These are phyloP conservation scores for Hoplostethus atlanticus DNA, from an alignment of 2,797 vertebrate species.

Conservation along the genomic window DNA sequence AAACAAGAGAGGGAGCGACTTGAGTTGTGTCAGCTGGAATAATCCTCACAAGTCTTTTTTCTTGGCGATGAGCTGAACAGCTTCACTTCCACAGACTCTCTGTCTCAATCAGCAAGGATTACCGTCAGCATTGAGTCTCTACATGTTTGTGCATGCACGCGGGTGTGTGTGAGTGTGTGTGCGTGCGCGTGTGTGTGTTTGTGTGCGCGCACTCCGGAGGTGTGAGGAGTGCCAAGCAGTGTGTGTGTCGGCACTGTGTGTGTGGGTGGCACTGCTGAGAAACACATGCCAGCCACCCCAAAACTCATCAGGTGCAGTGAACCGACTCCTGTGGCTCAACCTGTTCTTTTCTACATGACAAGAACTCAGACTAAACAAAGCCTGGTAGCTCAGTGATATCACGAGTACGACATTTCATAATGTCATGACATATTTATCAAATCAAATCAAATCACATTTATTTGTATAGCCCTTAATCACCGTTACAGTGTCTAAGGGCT, in stretches of 20 bases:
- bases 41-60: conserved; percentile 43
- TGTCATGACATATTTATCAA: no score
- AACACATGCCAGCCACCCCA: no score
- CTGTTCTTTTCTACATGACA: no score
- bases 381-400: no score
- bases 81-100: not conserved
- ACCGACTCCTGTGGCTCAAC: no score
- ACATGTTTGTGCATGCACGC: not conserved
- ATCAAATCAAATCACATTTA: no score
- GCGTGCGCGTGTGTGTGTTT: not conserved
- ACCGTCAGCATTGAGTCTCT: not conserved
- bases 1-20: conserved; percentile 7
- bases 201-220: not conserved
- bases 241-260: not conserved
- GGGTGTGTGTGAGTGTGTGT: not conserved
- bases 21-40: conserved; percentile 20
- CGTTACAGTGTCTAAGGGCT: no score
- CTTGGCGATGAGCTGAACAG: conserved; percentile 18
- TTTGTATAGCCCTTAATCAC: no score
- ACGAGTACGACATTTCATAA: no score
- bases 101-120: conserved; percentile 9
- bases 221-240: not conserved
- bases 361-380: no score
- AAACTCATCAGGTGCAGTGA: no score
- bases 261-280: no score